These are phyloP conservation scores for Chymomyza fuscimana DNA, from an alignment of 2,888 invertebrate genomes.

Conservation along the genomic window DNA sequence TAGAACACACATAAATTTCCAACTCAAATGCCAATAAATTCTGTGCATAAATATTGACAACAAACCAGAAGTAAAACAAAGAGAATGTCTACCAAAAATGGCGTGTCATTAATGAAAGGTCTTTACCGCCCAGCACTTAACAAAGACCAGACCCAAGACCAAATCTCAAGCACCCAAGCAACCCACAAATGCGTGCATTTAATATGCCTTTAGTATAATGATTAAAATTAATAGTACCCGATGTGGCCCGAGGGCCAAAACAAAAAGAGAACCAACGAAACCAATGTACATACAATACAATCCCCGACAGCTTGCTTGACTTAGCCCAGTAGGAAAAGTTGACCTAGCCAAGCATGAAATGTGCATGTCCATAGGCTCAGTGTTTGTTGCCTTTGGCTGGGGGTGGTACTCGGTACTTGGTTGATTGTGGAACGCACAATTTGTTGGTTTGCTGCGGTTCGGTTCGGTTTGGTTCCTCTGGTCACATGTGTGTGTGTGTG, in stretches of 20 bases:
- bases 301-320: not conserved
- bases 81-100: constrained; percentile 29
- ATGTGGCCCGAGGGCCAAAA: not conserved
- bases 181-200: constrained; percentile 51
- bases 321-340: constrained; percentile 1
- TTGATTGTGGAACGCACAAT: not conserved
- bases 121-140: constrained; percentile 9
- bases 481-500: constrained; percentile 16
- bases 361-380: not conserved
- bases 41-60: constrained; percentile 52
- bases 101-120: constrained; percentile 60
- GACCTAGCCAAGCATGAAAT: constrained; percentile 15
- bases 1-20: constrained; percentile 25
- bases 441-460: not conserved
- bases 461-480: not conserved
- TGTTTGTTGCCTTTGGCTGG: not conserved
- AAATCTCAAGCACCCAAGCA: not conserved
- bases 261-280: constrained; percentile 8
- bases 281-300: not conserved
- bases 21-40: constrained; percentile 50
- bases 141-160: no score
- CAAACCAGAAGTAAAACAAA: not conserved
- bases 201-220: constrained; percentile 56
- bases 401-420: not conserved
- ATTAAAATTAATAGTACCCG: constrained; percentile 51